These are phyloP conservation scores for Pteronotus mesoamericanus DNA, from an alignment of 2,797 vertebrate genomes.

Conservation along the genomic window DNA sequence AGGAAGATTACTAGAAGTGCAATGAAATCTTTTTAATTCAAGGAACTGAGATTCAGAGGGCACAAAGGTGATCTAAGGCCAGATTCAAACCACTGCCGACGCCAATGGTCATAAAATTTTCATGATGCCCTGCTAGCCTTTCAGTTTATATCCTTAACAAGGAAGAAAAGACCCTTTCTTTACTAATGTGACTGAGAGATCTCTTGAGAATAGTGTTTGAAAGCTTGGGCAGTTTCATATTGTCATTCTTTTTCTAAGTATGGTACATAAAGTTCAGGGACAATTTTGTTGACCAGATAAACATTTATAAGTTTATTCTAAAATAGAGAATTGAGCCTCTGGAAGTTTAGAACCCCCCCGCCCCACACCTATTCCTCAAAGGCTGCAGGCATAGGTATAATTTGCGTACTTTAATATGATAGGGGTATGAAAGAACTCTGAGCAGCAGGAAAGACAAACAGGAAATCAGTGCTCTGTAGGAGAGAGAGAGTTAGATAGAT, in stretches of 20 bases:
- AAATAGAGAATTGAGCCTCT: not conserved
- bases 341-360: not conserved
- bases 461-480: not conserved
- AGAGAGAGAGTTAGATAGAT: not conserved
- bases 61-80: constrained; percentile 28
- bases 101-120: constrained; percentile 2
- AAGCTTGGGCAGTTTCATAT: constrained; percentile 17
- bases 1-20: not conserved
- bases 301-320: not conserved
- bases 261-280: constrained; percentile 29
- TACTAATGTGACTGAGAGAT: constrained; percentile 3
- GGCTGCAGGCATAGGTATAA: not conserved
- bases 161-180: not conserved
- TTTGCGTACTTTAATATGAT: not conserved
- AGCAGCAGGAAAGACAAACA: not conserved
- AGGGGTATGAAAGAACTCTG: not conserved
- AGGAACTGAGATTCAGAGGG: constrained; percentile 4
- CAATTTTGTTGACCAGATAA: constrained; percentile 47
- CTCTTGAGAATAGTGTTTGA: constrained; percentile 39
- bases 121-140: not conserved
- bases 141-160: not conserved
- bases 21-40: not conserved
- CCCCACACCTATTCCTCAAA: not conserved
- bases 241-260: constrained; percentile 46
- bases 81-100: not conserved